Evolutionary conservation across 2,797 vertebrate genomes (phyloP), one percentile per base, ranked within the genome.

Genomic region (Cephalopachus bancanus): DNA sequence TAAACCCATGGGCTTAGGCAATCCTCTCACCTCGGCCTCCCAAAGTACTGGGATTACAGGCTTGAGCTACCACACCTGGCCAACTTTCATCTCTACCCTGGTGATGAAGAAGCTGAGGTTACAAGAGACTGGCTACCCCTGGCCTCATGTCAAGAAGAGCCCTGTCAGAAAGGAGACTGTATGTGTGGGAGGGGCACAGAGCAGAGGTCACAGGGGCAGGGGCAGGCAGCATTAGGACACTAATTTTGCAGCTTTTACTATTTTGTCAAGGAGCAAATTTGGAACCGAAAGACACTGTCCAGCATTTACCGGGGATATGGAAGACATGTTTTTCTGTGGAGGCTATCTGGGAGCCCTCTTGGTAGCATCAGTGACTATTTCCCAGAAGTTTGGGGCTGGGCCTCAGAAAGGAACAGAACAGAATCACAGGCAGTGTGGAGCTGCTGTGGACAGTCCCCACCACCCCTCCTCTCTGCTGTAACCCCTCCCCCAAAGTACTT

Each of bases 371-470:
- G 8, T 49, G 53, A 16, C 33, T 0, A 51, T 11, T 65, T 90
- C 49, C 60, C 59, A 80, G 91, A 85, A 69, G 91, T 91, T 85
- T 30, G 53, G 20, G 0, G 57, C 67, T 81, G 69, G 0, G 79
- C 65, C 83, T 0, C 0, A 88, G 51, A 53, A 91, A 44, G 57
- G 20, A 28, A 26, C 12, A 28, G 79, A 51, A 49, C 65, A 93
- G 97, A 97, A 94, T 83, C 93, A 75, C 57, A 95, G 96, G 95
- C 95, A 89, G 97, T 89, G 69, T 81, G 72, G 59, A 97, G 96
- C 97, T 93, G 97, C 98, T 97, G 96, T 98, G 98, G 97, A 98
- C 74, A 95, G 97, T 95, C 62, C 78, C 67, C 49, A 69, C 94
- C 53, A 91, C 97, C 96, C 86, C 79, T 89, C 81, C 64, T 75